Conservation (phyloP, 1,140 invertebrate species). For the Trichoplusia ni region DNA sequence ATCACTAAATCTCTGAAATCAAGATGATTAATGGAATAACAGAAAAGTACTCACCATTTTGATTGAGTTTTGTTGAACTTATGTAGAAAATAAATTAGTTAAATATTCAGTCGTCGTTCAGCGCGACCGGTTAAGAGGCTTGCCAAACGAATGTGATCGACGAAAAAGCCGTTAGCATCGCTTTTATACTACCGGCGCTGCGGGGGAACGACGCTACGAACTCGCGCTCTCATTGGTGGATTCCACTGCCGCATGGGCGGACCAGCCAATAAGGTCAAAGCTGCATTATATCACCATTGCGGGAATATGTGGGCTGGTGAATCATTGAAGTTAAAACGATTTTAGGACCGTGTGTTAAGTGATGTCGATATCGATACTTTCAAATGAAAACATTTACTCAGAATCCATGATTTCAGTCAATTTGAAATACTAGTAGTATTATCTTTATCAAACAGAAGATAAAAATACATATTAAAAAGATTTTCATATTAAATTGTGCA, state of each 20-base stretch:
- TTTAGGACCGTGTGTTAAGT: slow-evolving; percentile 33
- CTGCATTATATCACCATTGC: slow-evolving; percentile 76
- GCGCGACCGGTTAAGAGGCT: slow-evolving; percentile 77
- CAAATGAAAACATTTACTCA: no score
- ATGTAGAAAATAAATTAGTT: slow-evolving; percentile 75
- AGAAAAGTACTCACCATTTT: slow-evolving; percentile 73
- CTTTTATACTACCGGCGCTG: slow-evolving; percentile 60
- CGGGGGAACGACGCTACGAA: slow-evolving; percentile 61
- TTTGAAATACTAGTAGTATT: no score
- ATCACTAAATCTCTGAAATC: slow-evolving; percentile 1
- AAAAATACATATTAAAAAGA: no score
- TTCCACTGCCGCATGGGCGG: slow-evolving; percentile 65
- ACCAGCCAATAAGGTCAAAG: slow-evolving; percentile 69
- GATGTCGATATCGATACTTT: slow-evolving; percentile 30
- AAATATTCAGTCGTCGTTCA: slow-evolving; percentile 73
- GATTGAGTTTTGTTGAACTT: slow-evolving; percentile 75
- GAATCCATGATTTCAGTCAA: no score
- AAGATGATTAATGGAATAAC: slow-evolving; percentile 22
- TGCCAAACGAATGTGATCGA: slow-evolving; percentile 73
- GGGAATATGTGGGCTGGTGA: slow-evolving; percentile 77
- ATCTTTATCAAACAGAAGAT: no score
- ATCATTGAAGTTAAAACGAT: slow-evolving; percentile 49
- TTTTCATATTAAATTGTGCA: no score
- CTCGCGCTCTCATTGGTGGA: slow-evolving; percentile 58
- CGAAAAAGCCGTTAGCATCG: slow-evolving; percentile 62